Conservation (phyloP, 2,113 vertebrate genomes). For the Scomber scombrus region DNA sequence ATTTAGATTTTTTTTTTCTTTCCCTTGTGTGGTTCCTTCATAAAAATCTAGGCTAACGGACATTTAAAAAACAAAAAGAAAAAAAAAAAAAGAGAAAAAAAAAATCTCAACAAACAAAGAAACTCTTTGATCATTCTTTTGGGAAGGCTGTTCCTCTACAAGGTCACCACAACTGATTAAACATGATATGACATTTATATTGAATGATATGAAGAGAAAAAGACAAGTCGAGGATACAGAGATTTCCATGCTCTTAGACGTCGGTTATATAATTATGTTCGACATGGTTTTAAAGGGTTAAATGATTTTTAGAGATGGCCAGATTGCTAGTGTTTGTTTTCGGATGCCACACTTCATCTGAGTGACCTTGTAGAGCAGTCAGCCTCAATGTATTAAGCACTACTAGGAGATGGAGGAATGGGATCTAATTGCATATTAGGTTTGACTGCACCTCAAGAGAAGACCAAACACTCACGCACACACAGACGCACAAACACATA, state of each 20-base stretch:
- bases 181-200: slow-evolving; percentile 74
- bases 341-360: slow-evolving; percentile 57
- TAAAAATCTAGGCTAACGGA: slow-evolving; percentile 79
- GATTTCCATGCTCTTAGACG: slow-evolving; percentile 68
- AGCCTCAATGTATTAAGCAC: slow-evolving; percentile 73
- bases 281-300: slow-evolving; percentile 81
- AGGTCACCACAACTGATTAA: slow-evolving; percentile 71
- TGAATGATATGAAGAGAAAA: slow-evolving; percentile 70
- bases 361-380: slow-evolving; percentile 81
- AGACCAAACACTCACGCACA: slow-evolving; percentile 79
- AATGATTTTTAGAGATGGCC: slow-evolving; percentile 73
- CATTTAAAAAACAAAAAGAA: slow-evolving; percentile 46
- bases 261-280: slow-evolving; percentile 66
- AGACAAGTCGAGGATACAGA: slow-evolving; percentile 56
- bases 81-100: slow-evolving; percentile 9
- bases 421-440: slow-evolving; percentile 86
- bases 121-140: slow-evolving; percentile 81
- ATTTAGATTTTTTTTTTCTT: slow-evolving; percentile 66
- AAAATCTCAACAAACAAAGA: slow-evolving; percentile 47
- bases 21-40: slow-evolving; percentile 85
- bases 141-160: slow-evolving; percentile 83
- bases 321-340: slow-evolving; percentile 71
- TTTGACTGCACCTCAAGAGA: slow-evolving; percentile 87
- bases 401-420: slow-evolving; percentile 80
- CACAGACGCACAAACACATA: slow-evolving; percentile 69